phyloP scores from a whole-genome alignment of 2,797 vertebrate species.

The Neosilurus hyrtlii region DNA sequence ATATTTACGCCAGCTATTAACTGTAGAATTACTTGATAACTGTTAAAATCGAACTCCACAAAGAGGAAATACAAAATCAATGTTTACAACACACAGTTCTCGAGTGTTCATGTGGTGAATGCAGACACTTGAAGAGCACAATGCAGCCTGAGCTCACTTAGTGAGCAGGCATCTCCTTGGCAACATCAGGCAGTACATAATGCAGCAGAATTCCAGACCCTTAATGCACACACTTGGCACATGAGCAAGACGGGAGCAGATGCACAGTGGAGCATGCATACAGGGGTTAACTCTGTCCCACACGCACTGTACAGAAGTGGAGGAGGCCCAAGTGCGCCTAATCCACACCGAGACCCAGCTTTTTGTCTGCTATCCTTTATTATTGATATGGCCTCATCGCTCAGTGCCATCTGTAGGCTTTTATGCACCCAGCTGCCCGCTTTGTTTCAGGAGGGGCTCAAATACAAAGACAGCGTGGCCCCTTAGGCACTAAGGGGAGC shows the following conservation, averaged over 20 bases:
- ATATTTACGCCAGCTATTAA: slow-evolving; percentile 15
- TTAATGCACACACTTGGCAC: slow-evolving; percentile 59
- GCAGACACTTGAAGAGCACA: slow-evolving; percentile 51
- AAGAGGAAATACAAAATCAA: slow-evolving; percentile 13
- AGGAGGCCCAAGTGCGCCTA: slow-evolving; percentile 57
- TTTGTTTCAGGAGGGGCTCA: slow-evolving; percentile 55
- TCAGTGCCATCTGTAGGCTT: slow-evolving; percentile 63
- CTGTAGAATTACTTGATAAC: background rate
- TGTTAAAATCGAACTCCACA: background rate
- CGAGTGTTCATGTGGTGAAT: slow-evolving; percentile 40
- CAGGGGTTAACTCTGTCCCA: slow-evolving; percentile 56
- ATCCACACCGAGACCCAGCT: slow-evolving; percentile 54
- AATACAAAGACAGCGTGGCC: slow-evolving; percentile 55
- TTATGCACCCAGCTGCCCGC: slow-evolving; percentile 60
- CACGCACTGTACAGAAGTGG: slow-evolving; percentile 56
- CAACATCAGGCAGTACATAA: slow-evolving; percentile 54
- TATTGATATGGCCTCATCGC: slow-evolving; percentile 60
- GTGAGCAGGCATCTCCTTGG: slow-evolving; percentile 53
- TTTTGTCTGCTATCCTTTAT: slow-evolving; percentile 62
- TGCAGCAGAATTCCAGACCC: slow-evolving; percentile 58
- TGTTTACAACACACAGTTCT: slow-evolving; percentile 34
- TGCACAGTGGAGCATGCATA: slow-evolving; percentile 45
- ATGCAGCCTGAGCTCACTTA: slow-evolving; percentile 36
- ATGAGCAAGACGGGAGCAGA: slow-evolving; percentile 52
- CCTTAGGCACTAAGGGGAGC: slow-evolving; percentile 56